Base-by-base conservation (phyloP, 2,113 vertebrate species). In the Pluvialis apricaria region DNA sequence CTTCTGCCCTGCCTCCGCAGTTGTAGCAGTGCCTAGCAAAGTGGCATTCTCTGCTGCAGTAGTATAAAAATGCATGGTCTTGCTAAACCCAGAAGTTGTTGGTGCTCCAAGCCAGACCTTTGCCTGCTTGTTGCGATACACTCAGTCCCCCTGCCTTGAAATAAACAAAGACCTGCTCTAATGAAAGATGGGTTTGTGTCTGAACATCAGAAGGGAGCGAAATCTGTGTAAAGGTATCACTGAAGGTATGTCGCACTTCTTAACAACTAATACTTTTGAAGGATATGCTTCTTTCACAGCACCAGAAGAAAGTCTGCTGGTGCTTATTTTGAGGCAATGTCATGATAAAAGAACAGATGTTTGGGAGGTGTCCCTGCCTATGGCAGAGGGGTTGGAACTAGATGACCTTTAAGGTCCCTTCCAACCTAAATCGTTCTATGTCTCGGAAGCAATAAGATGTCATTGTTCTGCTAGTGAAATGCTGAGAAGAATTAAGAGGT, bases 111-210 rank as follows among this genome's bases (percentile, higher is more conserved):
- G 65, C 11, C 52, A 85, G 25, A 28, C 54, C 38, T 69, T 65
- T 0, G 2, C 18, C 29, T 45, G 10, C 42, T 68, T 88, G 8
- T 38, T 32, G 34, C 0, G 1, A 49, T 38, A 42, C 14, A 24
- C 22, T 51, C 17, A 55, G 44, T 29, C 11, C 12, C 47, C 6
- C 26, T 82, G 22, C 24, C 68, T 34, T 76, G n/a, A 88, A 76
- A 82, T n/a, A 70, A 82, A n/a, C 10, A 8, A 64, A 47, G 25
- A 55, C 31, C 26, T 65, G 5, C 34, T 72, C 17, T 69, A 69
- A 65, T 9, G 7, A 72, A 69, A 70, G 29, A 32, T 44, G 14
- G 9, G 3, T 52, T 87, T 83, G 12, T 62, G 17, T 65, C 42
- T 75, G 82, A 87, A 45, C 7, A n/a, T 36, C 13, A 22, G 31